Percentiles rank a stretch among this genome's conserved stretches.
Evolutionary conservation across 2,797 vertebrate species (phyloP).

Genomic region (Brachymystax lenok): DNA sequence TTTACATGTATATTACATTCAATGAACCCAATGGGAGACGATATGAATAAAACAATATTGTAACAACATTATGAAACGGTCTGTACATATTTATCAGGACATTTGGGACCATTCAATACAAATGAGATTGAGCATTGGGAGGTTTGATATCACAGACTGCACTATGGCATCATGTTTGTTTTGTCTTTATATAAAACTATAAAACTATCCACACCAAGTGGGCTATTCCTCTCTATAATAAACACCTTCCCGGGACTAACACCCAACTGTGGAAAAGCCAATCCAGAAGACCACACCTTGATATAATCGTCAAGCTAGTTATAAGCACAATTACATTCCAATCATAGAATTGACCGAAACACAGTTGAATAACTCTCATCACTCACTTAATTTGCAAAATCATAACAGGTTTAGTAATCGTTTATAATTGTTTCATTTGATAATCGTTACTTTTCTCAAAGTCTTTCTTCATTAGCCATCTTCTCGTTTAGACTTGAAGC

Average conservation of each 20-base stretch:
- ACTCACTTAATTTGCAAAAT: background rate
- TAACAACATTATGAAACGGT: constrained; percentile 1
- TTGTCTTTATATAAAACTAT: constrained; percentile 49
- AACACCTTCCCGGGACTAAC: background rate
- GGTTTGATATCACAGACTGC: constrained; percentile 28
- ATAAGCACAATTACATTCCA: too few species aligned
- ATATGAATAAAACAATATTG: background rate
- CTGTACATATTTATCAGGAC: constrained; percentile 25
- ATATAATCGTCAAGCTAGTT: too few species aligned
- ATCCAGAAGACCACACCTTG: background rate
- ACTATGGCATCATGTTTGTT: constrained; percentile 31
- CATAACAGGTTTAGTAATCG: too few species aligned
- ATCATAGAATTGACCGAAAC: background rate
- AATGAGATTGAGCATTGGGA: background rate
- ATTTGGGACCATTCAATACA: constrained; percentile 11
- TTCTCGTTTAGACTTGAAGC: too few species aligned
- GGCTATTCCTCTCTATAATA: constrained; percentile 13
- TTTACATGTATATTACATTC: background rate
- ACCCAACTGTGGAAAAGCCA: background rate
- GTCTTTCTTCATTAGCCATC: too few species aligned
- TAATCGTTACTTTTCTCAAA: background rate
- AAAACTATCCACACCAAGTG: constrained; percentile 26
- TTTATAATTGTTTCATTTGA: too few species aligned
- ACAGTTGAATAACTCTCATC: background rate
- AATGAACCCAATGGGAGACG: background rate